Evolutionary conservation across 2,113 vertebrate species (phyloP).

Genomic region (Leptobrachium leishanense): DNA sequence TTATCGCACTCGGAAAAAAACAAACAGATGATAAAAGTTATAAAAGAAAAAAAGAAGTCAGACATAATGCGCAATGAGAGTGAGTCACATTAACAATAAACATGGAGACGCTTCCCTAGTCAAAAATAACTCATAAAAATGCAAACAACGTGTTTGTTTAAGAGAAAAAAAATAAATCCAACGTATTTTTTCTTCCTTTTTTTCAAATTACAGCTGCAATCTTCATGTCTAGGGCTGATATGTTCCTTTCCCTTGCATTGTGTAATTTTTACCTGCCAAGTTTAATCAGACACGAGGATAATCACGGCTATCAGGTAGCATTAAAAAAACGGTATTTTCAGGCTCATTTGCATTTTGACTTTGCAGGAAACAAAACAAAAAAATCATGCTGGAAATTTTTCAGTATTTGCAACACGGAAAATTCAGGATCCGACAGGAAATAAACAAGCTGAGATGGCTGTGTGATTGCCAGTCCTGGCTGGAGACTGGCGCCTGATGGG

Average conservation of each 20-base stretch:
- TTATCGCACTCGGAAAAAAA: no score
- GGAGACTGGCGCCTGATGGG: no score
- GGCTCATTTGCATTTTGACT: constrained; percentile 21
- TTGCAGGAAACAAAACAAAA: neutral
- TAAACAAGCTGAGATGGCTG: no score
- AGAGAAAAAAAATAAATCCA: constrained; percentile 32
- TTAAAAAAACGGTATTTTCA: constrained; percentile 19
- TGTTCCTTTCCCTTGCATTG: constrained; percentile 1
- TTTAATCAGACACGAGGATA: constrained; percentile 31
- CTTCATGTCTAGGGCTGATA: neutral
- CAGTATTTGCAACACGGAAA: no score
- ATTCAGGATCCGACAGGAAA: no score
- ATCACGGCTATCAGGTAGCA: constrained; percentile 35
- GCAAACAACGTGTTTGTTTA: constrained; percentile 26
- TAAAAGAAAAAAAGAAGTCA: no score
- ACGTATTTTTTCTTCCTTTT: neutral
- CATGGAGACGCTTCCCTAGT: neutral
- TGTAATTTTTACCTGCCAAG: constrained; percentile 40
- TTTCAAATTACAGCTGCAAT: constrained; percentile 21
- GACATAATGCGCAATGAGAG: neutral
- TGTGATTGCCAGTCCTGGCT: no score
- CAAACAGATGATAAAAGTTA: no score
- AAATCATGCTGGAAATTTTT: no score
- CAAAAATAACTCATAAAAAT: constrained; percentile 7
- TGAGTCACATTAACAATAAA: neutral